These are phyloP conservation scores for Spialia ferax DNA, from an alignment of 2,888 invertebrate genomes.

Conservation along the genomic window DNA sequence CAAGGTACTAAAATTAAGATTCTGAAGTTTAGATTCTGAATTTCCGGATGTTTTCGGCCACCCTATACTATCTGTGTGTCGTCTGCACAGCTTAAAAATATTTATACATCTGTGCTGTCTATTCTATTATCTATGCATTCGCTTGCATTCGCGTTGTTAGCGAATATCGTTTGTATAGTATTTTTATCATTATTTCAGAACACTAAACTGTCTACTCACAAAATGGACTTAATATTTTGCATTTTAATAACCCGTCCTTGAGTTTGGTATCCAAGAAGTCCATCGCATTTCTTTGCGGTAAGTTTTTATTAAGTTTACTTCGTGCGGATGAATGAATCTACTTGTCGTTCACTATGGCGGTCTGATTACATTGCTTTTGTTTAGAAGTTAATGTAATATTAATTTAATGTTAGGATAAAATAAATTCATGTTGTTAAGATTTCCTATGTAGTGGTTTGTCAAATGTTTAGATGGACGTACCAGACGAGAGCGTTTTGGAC, in stretches of 20 bases:
- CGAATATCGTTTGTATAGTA: constrained; percentile 38
- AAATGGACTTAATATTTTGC: constrained; percentile 70
- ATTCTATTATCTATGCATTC: constrained; percentile 21
- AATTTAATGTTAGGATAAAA: not conserved
- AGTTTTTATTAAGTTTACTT: constrained; percentile 67
- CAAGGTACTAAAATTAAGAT: too few species aligned
- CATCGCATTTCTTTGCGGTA: constrained; percentile 80
- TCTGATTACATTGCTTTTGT: constrained; percentile 64
- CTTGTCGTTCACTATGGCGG: constrained; percentile 85
- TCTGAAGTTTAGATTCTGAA: too few species aligned
- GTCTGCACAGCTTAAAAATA: too few species aligned
- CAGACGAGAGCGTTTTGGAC: constrained; percentile 85
- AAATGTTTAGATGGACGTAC: constrained; percentile 78
- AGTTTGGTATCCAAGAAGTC: constrained; percentile 67
- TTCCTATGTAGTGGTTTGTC: not conserved
- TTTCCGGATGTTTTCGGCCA: too few species aligned
- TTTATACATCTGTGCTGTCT: not conserved
- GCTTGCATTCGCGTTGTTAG: constrained; percentile 36
- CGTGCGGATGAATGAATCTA: constrained; percentile 55
- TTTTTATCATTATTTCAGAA: constrained; percentile 47
- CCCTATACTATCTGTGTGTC: too few species aligned
- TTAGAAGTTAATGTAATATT: constrained; percentile 43
- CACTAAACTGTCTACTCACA: constrained; percentile 41
- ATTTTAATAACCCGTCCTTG: constrained; percentile 64
- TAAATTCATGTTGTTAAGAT: not conserved